phyloP scores from a whole-genome alignment of 2,113 vertebrate species.

The Scomber colias region DNA sequence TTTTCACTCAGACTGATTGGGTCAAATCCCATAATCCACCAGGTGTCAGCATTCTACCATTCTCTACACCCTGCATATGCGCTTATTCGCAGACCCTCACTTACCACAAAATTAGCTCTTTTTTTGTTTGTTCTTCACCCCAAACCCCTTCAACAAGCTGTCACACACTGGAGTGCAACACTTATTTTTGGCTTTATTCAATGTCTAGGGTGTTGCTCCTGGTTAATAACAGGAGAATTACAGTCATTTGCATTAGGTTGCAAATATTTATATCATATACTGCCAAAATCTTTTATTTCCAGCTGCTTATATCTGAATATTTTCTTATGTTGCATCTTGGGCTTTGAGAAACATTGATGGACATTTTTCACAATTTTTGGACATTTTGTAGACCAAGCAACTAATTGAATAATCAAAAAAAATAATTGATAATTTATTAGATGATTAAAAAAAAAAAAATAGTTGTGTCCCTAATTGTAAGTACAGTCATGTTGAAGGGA shows the following conservation, averaged over 20 bases:
- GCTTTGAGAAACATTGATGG: too few relatives aligned
- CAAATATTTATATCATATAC: neutral
- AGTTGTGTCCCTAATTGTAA: too few relatives aligned
- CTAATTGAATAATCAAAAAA: too few relatives aligned
- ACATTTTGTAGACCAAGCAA: too few relatives aligned
- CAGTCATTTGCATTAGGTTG: neutral
- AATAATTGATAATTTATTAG: too few relatives aligned
- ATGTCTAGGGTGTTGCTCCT: neutral
- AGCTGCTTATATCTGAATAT: too few relatives aligned
- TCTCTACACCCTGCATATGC: neutral
- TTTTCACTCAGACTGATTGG: accelerated
- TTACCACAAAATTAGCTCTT: neutral
- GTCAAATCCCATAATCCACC: slow-evolving; percentile 46
- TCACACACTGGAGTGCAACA: neutral
- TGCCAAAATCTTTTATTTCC: too few relatives aligned
- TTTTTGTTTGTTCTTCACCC: neutral
- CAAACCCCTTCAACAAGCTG: neutral
- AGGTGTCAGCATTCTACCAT: slow-evolving; percentile 71
- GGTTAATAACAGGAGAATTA: neutral
- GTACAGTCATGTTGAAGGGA: neutral
- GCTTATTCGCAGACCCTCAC: neutral
- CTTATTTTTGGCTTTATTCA: neutral
- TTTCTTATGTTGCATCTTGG: too few relatives aligned
- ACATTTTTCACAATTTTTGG: too few relatives aligned
- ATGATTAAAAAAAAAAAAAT: too few relatives aligned